Conservation (phyloP, 2,888 invertebrate genomes). For the Atethmia centrago region DNA sequence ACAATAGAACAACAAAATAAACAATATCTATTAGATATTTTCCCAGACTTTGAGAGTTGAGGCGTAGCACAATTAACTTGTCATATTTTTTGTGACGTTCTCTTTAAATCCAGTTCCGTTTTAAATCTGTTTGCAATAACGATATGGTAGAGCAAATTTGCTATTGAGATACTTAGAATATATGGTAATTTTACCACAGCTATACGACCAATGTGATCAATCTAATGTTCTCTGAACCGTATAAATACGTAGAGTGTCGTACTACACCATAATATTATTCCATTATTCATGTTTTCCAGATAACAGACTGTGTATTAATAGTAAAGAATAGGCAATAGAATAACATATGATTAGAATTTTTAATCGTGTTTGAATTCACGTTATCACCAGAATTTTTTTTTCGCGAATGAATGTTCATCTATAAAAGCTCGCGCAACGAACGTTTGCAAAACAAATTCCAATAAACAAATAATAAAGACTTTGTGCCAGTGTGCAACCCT, state of each 20-base stretch:
- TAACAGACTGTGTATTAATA: conserved; percentile 2
- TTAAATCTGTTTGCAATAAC: background rate
- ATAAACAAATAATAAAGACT: conserved; percentile 1
- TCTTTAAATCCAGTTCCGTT: conserved; percentile 1
- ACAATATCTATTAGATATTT: conserved; percentile 1
- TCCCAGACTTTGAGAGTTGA: background rate
- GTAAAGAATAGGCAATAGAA: background rate
- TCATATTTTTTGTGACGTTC: background rate
- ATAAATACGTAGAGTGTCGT: background rate
- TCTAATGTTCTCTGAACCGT: conserved; percentile 4
- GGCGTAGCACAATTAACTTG: conserved; percentile 2
- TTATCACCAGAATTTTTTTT: background rate
- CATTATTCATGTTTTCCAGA: conserved; percentile 23
- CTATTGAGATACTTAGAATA: conserved; percentile 9
- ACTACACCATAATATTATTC: conserved; percentile 4
- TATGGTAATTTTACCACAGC: conserved; percentile 20
- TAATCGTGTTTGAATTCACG: background rate
- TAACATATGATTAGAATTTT: background rate
- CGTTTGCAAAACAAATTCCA: background rate
- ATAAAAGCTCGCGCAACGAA: background rate
- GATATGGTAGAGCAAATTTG: background rate
- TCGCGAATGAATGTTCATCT: background rate
- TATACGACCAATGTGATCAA: background rate
- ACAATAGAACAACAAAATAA: conserved; percentile 10
- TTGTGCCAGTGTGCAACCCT: background rate